A percentile compares a stretch with the other conserved stretches of the same genome.
Conservation (phyloP, 1,140 invertebrate genomes). For the Aporrectodea caliginosa region DNA sequence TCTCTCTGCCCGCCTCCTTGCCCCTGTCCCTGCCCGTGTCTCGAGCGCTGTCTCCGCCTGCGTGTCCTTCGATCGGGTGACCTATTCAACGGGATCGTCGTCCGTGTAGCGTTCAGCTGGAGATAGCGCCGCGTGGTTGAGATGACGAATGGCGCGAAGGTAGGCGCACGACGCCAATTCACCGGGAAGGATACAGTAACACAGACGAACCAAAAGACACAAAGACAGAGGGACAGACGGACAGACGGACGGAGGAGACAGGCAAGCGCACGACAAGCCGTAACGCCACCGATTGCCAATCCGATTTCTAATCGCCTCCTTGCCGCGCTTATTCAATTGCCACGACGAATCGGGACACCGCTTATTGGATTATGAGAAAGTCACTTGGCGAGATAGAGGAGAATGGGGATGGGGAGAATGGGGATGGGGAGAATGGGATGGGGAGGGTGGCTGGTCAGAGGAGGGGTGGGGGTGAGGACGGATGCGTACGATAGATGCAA, state of each 20-base stretch:
- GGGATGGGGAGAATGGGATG: not conserved
- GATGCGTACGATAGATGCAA: not conserved
- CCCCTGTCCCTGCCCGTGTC: not conserved
- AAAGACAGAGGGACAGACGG: too few relatives aligned
- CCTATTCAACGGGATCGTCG: too few relatives aligned
- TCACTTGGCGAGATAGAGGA: not conserved
- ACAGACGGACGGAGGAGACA: too few relatives aligned
- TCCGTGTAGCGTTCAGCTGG: too few relatives aligned
- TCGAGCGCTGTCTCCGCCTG: too few relatives aligned
- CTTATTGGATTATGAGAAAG: not conserved
- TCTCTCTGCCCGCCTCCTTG: not conserved
- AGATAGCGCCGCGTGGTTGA: too few relatives aligned
- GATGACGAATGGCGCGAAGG: too few relatives aligned
- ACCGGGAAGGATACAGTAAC: too few relatives aligned
- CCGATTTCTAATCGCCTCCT: not conserved
- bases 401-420: not conserved
- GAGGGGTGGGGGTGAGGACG: not conserved
- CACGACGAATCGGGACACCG: not conserved
- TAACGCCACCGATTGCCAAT: not conserved
- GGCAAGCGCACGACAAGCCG: too few relatives aligned
- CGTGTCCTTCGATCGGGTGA: too few relatives aligned
- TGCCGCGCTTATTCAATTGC: not conserved
- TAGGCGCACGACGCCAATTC: too few relatives aligned
- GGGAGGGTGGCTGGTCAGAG: not conserved
- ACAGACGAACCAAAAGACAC: too few relatives aligned